Evolutionary conservation across 2,888 invertebrate species (phyloP).

Genomic region (Pyrocoelia pectoralis): DNA sequence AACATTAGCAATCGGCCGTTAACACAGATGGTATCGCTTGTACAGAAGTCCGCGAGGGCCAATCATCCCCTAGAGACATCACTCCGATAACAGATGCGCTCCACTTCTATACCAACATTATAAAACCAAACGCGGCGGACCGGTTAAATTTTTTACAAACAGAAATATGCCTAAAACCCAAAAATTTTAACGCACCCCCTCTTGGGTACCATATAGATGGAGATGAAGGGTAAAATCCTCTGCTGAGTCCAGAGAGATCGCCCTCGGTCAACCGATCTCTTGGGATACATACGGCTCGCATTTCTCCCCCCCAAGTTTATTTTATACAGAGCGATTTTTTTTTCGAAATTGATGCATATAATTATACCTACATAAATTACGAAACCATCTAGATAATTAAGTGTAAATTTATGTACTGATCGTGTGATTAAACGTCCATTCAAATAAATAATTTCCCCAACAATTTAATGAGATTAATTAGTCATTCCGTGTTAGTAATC

Average conservation of each 20-base stretch:
- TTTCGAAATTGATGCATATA: not conserved
- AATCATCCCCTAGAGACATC: conserved; percentile 32
- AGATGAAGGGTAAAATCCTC: conserved; percentile 19
- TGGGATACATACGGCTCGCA: too few relatives aligned
- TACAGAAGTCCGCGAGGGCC: conserved; percentile 32
- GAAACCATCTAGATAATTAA: not conserved
- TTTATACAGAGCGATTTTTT: too few relatives aligned
- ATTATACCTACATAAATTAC: not conserved
- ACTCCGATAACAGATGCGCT: conserved; percentile 34
- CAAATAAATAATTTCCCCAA: not conserved
- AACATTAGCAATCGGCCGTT: conserved; percentile 56
- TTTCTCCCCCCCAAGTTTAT: too few relatives aligned
- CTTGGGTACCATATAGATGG: conserved; percentile 15
- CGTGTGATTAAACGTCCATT: not conserved
- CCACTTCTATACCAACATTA: not conserved
- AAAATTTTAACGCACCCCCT: not conserved
- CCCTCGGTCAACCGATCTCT: too few relatives aligned
- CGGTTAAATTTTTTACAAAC: conserved; percentile 8
- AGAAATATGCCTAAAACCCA: not conserved
- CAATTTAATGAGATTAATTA: not conserved
- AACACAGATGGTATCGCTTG: conserved; percentile 57
- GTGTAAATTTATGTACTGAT: not conserved
- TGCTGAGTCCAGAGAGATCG: too few relatives aligned
- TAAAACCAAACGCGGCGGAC: not conserved
- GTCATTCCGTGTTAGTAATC: too few relatives aligned